Evolutionary conservation across 53 echinoderm and acorn worm genomes (phyloP), one percentile per base, ranked within the genome.

Genomic region (Paracentrotus lividus): DNA sequence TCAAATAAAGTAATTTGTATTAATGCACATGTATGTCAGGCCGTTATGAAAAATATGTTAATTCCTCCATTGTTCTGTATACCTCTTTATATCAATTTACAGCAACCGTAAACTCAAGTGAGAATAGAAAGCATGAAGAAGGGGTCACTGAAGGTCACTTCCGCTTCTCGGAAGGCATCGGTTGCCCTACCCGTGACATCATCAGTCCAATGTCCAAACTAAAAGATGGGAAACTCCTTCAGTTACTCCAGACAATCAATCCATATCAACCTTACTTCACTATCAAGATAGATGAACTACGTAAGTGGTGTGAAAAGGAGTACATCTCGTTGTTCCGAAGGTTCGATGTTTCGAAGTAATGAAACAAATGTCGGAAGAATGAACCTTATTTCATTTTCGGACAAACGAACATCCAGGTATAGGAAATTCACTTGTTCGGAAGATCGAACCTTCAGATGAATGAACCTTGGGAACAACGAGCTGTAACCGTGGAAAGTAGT

Each of bases 221-320:
- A 4, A 23, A 88, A 10, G 88, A 31, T 20, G 69, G 93, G 23
- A 97, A 98, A 78, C 81, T 98, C 47, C 94, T 98, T 13, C 98
- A 98, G 96, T 93, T 94, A 51, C 87, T 96, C 55, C 88, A 93
- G 61, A 94, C 96, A 16, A 92, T 99, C 54, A 96, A 95, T 26
- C 94, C 92, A 38, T 96, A 95, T 27, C 84, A 94, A 85, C 97
- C 96, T 4, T 95, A 94, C 93, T 99, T 99, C 87, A 97, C 96
- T 32, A 85, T 97, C 24, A 93, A 95, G 26, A 94, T 99, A 43
- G 91, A 94, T 32, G 97, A 97, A 53, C 93, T 94, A 34, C 96
- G 99, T 97, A 84, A 88, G 96, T 43, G 0, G 3, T 57, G 57
- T 15, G 2, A 10, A 15, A 44, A 42, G 77, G 1, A 42, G 20